Evolutionary conservation across 2,888 invertebrate species (phyloP).

Genomic region (Leucania comma): DNA sequence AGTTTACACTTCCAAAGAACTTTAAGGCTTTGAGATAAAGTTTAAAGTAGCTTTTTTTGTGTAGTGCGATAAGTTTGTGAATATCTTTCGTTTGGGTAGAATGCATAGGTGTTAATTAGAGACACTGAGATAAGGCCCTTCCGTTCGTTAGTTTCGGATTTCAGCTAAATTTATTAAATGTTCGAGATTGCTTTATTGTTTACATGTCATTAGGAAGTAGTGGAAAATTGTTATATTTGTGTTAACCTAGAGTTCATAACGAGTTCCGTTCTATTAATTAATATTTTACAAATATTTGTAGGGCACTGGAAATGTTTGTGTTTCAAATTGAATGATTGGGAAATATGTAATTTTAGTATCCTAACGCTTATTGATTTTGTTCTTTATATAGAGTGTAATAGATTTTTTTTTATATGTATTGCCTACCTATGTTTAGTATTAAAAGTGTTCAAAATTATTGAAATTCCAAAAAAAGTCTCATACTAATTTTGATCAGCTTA

Average conservation of each 20-base stretch:
- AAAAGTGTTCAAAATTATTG: no score
- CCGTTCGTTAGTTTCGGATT: slow-evolving; percentile 71
- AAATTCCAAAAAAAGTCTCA: no score
- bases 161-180: slow-evolving; percentile 60
- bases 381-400: no score
- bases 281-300: slow-evolving; percentile 26
- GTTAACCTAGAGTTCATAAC: slow-evolving; percentile 12
- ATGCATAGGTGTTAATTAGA: slow-evolving; percentile 74
- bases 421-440: no score
- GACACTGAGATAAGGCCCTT: slow-evolving; percentile 64
- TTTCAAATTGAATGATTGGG: slow-evolving; percentile 17
- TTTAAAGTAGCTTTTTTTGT: slow-evolving; percentile 23
- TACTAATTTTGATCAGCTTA: no score
- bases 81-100: slow-evolving; percentile 56
- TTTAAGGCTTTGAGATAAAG: slow-evolving; percentile 30
- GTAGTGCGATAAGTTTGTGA: slow-evolving; percentile 36
- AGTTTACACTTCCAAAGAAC: slow-evolving; percentile 31
- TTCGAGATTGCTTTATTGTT: slow-evolving; percentile 62
- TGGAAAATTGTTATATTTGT: slow-evolving; percentile 30
- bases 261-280: slow-evolving; percentile 13
- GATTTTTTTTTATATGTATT: no score
- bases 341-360: not conserved
- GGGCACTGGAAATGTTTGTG: slow-evolving; percentile 20
- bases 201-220: slow-evolving; percentile 47
- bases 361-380: not conserved